A percentile compares a stretch with the other conserved stretches of the same genome.
Evolutionary conservation across 2,888 invertebrate species (phyloP).

Genomic region (Rotaria macrura): DNA sequence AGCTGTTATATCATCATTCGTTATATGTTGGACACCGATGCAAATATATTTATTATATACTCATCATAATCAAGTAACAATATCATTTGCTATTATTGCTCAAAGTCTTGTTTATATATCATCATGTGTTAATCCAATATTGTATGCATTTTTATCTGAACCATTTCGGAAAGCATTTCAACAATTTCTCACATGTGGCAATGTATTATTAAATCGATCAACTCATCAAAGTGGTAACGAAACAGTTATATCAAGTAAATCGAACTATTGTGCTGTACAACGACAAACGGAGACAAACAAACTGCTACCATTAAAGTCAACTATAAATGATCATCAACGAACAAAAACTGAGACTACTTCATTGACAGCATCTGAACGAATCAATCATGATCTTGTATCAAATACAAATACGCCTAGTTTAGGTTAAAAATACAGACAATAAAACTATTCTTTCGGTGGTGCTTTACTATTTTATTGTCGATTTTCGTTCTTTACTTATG

Average conservation of each 20-base stretch:
- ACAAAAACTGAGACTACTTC: neutral
- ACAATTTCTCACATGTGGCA: neutral
- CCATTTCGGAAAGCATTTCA: constrained; percentile 65
- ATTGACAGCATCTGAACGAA: neutral
- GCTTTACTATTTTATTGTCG: neutral
- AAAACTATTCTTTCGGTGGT: neutral
- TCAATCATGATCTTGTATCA: neutral
- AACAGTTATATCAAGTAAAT: neutral
- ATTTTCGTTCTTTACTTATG: neutral
- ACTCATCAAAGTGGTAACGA: neutral
- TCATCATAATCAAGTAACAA: constrained; percentile 21
- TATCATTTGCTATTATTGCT: constrained; percentile 39
- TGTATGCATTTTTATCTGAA: constrained; percentile 84
- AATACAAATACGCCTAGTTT: neutral
- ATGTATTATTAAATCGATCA: neutral
- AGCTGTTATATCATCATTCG: constrained; percentile 79
- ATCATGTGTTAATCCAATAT: constrained; percentile 82
- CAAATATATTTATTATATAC: constrained; percentile 58
- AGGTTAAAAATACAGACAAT: neutral
- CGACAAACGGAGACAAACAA: neutral
- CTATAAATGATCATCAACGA: neutral
- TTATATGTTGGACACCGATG: constrained; percentile 80
- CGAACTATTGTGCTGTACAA: neutral
- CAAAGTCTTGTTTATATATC: constrained; percentile 69
- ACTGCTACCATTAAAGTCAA: neutral